Conservation (phyloP, 2,888 invertebrate genomes). For the Sycophila texana region DNA sequence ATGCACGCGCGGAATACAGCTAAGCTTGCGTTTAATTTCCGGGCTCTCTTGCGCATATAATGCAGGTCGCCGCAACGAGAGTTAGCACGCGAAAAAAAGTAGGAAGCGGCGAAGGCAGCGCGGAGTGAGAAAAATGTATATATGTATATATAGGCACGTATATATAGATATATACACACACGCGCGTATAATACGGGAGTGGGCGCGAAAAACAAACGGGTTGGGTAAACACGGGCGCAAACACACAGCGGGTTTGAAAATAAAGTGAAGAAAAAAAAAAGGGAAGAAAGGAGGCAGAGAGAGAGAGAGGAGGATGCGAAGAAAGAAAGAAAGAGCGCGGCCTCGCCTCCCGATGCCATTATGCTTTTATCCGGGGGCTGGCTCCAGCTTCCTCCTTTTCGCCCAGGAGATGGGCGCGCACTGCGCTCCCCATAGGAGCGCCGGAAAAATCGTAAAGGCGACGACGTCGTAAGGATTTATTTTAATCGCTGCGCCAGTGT, state of each 20-base stretch:
- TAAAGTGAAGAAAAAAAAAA: constrained; percentile 5
- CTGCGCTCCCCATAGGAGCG: not conserved
- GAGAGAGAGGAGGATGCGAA: not conserved
- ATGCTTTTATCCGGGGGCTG: constrained; percentile 2
- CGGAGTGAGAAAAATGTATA: not conserved
- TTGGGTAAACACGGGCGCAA: not conserved
- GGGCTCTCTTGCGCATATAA: constrained; percentile 6
- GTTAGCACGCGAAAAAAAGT: not conserved
- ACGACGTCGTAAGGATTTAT: constrained; percentile 33
- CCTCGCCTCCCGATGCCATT: not conserved
- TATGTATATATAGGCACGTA: no score
- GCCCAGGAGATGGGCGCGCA: not conserved
- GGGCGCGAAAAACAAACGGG: no score
- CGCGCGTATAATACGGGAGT: no score
- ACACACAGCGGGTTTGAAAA: not conserved
- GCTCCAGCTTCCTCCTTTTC: not conserved
- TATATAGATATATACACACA: no score
- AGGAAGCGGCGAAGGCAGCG: not conserved
- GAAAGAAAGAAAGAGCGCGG: not conserved
- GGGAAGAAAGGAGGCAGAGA: not conserved
- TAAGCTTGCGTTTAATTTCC: constrained; percentile 47
- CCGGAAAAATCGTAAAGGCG: constrained; percentile 17
- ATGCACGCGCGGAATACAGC: not conserved
- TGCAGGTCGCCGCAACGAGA: constrained; percentile 6
- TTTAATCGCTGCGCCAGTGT: constrained; percentile 30